Evolutionary conservation across 2,888 invertebrate genomes (phyloP).

Genomic region (Parnassius orleans): DNA sequence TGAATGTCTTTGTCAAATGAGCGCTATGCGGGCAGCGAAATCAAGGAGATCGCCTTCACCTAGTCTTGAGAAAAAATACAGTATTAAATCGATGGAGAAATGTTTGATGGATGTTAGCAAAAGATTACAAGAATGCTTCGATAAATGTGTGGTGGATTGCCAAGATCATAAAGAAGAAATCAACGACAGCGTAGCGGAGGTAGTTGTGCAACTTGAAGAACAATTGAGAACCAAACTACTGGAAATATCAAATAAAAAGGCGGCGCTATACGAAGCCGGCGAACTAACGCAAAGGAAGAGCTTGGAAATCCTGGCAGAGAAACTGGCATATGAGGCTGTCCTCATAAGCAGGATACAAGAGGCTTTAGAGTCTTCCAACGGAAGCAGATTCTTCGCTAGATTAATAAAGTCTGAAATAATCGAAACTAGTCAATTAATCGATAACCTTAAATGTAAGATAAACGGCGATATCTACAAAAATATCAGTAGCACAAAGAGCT

Average conservation of each 20-base stretch:
- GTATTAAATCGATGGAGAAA: constrained; percentile 83
- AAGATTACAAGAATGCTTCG: constrained; percentile 81
- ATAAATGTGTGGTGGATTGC: constrained; percentile 78
- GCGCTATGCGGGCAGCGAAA: constrained; percentile 82
- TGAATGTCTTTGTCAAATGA: constrained; percentile 84
- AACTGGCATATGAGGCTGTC: constrained; percentile 90
- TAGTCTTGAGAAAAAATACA: constrained; percentile 83
- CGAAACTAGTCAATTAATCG: constrained; percentile 89
- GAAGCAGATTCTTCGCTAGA: constrained; percentile 80
- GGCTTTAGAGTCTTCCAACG: constrained; percentile 82
- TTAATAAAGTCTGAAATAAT: constrained; percentile 85
- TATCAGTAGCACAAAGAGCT: constrained; percentile 60
- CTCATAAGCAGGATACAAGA: constrained; percentile 85
- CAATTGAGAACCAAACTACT: constrained; percentile 85
- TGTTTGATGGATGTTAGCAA: constrained; percentile 83
- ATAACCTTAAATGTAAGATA: constrained; percentile 85
- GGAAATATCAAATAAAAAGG: constrained; percentile 85
- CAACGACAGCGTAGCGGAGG: constrained; percentile 79
- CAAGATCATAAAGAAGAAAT: constrained; percentile 58
- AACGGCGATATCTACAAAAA: constrained; percentile 76
- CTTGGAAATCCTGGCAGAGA: constrained; percentile 87
- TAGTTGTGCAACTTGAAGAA: constrained; percentile 84
- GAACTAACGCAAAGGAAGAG: constrained; percentile 85
- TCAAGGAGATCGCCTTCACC: constrained; percentile 84
- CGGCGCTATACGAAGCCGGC: constrained; percentile 83